These are phyloP conservation scores for Heliothis virescens DNA, from an alignment of 1,140 invertebrate genomes.

Conservation along the genomic window DNA sequence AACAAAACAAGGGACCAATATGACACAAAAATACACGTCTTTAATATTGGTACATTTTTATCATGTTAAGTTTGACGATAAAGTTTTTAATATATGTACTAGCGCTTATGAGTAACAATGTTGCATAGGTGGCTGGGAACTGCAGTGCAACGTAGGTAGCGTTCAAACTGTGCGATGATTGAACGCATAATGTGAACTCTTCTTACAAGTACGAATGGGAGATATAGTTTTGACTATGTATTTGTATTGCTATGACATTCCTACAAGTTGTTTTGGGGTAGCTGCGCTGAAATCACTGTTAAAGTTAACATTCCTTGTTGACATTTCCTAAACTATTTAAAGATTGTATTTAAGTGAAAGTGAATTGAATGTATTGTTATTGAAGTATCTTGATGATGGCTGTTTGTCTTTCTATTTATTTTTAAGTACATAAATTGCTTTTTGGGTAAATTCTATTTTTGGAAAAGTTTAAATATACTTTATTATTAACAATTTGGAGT, in stretches of 20 bases:
- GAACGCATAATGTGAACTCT: not conserved
- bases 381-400: not conserved
- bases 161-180: not conserved
- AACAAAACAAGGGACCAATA: not conserved
- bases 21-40: not conserved
- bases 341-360: not conserved
- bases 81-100: not conserved
- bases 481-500: not conserved
- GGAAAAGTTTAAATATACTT: slow-evolving; percentile 19
- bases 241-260: slow-evolving; percentile 16
- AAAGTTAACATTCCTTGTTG: slow-evolving; percentile 10
- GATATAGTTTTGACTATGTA: not conserved
- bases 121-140: slow-evolving; percentile 26
- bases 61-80: slow-evolving; percentile 11
- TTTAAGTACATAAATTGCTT: not conserved
- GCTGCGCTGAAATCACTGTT: not conserved
- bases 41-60: slow-evolving; percentile 9
- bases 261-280: slow-evolving; percentile 11
- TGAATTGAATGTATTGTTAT: not conserved
- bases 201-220: not conserved
- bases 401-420: not conserved
- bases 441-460: slow-evolving; percentile 17
- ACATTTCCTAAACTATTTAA: not conserved
- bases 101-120: not conserved
- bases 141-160: not conserved